phyloP scores from a whole-genome alignment of 1,140 invertebrate species.

The Pseudomyrmex dendroicus region DNA sequence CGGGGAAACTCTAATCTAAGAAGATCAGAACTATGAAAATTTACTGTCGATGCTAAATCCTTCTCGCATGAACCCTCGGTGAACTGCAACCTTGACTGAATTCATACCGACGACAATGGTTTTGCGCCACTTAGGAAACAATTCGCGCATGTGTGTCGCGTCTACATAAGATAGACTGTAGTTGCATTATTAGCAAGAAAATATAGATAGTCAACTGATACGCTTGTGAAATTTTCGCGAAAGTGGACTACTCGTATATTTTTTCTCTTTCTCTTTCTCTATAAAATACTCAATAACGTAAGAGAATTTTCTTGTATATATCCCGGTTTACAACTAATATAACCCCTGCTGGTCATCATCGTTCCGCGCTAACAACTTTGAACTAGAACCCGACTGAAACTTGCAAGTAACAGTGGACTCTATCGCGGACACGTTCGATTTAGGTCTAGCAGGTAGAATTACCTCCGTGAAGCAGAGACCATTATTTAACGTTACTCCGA shows the following conservation, averaged over 20 bases:
- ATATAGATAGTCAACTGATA: conserved; percentile 45
- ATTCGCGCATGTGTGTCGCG: conserved; percentile 20
- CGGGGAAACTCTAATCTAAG: too few species aligned
- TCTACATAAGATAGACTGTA: conserved; percentile 29
- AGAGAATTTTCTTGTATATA: background rate
- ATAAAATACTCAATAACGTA: background rate
- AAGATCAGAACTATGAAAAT: too few species aligned
- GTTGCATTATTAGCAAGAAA: conserved; percentile 39
- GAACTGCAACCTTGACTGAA: conserved; percentile 33
- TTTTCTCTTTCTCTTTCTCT: background rate
- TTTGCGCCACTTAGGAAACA: background rate
- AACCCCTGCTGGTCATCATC: background rate
- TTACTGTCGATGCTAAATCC: too few species aligned
- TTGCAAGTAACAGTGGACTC: background rate
- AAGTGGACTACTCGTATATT: background rate
- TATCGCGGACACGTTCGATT: conserved; percentile 1
- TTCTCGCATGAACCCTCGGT: background rate
- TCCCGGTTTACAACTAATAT: conserved; percentile 19
- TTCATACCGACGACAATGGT: conserved; percentile 5
- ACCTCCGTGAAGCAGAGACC: background rate
- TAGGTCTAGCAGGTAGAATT: conserved; percentile 7
- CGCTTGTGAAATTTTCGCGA: background rate
- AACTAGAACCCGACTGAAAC: conserved; percentile 4
- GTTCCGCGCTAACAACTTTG: background rate
- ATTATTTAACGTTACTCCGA: conserved; percentile 42